Evolutionary conservation across 2,113 vertebrate genomes (phyloP).

Genomic region (Neopipo cinnamomea): DNA sequence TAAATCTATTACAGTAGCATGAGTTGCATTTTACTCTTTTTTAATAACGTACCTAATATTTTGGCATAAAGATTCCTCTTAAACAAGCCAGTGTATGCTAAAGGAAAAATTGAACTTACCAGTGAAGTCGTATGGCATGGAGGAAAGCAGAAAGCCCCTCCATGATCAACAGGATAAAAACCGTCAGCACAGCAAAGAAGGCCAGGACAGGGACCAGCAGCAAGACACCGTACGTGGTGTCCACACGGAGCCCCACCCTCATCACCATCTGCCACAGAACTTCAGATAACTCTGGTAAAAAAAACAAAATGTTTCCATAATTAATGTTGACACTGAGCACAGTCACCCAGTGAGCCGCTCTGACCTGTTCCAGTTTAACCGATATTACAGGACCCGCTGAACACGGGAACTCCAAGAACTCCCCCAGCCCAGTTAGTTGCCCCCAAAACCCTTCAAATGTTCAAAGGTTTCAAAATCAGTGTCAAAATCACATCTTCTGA

Average conservation of each 20-base stretch:
- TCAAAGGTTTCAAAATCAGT: not conserved
- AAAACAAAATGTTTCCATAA: accelerated
- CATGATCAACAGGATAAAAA: slow-evolving; percentile 94
- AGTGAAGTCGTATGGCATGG: slow-evolving; percentile 94
- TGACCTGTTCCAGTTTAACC: not conserved
- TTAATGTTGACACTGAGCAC: not conserved
- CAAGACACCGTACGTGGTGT: slow-evolving; percentile 76
- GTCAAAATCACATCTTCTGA: not conserved
- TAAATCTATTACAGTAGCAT: not conserved
- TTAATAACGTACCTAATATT: not conserved
- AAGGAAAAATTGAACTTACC: slow-evolving; percentile 72
- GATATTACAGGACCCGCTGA: not conserved
- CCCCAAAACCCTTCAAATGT: not conserved
- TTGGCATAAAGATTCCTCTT: not conserved
- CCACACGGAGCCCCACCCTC: slow-evolving; percentile 85
- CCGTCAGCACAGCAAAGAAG: slow-evolving; percentile 86
- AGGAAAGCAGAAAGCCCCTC: slow-evolving; percentile 98
- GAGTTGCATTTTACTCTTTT: not conserved
- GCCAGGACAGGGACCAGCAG: slow-evolving; percentile 85
- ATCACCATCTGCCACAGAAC: slow-evolving; percentile 96
- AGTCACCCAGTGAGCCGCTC: not conserved
- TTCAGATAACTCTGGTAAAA: slow-evolving; percentile 86
- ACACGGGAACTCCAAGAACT: not conserved
- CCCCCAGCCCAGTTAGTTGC: not conserved
- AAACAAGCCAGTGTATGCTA: not conserved